Conservation (phyloP, 2,888 invertebrate genomes). For the Pseudococcus viburni region DNA sequence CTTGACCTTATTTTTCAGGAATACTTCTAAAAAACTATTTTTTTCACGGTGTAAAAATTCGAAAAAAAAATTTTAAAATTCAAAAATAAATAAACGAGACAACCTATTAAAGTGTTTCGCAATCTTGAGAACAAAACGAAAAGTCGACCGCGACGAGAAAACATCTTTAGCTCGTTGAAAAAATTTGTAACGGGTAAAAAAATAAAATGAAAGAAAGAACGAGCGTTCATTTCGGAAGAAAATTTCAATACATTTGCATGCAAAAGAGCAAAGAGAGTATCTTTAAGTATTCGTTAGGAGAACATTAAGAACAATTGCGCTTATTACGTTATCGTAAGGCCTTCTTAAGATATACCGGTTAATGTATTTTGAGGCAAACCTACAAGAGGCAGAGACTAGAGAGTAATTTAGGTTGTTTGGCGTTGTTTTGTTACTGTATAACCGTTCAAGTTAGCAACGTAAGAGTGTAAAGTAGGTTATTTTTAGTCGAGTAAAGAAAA, state of each 20-base stretch:
- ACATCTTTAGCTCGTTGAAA: no score
- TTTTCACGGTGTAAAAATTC: no score
- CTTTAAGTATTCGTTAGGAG: slow-evolving; percentile 10
- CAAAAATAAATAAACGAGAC: no score
- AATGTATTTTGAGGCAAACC: slow-evolving; percentile 20
- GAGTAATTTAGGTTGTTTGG: slow-evolving; percentile 24
- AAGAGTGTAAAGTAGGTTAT: slow-evolving; percentile 4
- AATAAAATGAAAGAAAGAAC: neutral
- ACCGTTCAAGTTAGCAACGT: neutral
- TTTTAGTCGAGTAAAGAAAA: neutral
- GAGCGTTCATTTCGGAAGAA: neutral
- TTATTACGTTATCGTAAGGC: slow-evolving; percentile 18
- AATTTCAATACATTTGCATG: slow-evolving; percentile 27
- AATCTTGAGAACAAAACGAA: no score
- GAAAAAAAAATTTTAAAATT: no score
- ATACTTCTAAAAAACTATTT: no score
- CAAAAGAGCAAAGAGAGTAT: slow-evolving; percentile 3
- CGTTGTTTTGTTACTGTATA: slow-evolving; percentile 24
- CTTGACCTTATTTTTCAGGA: no score
- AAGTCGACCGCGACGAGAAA: no score
- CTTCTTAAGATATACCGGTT: neutral
- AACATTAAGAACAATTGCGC: slow-evolving; percentile 17
- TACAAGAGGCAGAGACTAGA: neutral
- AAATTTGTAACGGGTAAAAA: no score
- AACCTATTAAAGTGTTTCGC: no score